Base-by-base conservation (phyloP, 2,113 vertebrate species). In the Ammodramus savannarum region DNA sequence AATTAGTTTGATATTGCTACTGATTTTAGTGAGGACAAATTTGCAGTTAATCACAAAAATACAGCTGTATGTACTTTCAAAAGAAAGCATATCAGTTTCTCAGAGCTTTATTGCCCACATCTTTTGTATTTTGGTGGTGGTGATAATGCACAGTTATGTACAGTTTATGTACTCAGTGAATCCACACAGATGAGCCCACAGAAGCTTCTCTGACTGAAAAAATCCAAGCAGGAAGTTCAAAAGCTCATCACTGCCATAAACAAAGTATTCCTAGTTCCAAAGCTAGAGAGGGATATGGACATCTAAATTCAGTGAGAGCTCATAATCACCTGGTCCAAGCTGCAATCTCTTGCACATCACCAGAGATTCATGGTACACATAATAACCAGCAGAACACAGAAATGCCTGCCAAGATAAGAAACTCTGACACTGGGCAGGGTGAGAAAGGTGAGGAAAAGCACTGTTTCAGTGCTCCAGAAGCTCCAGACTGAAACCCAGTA, bases 201-300 rank as follows among this genome's bases (percentile, higher is more conserved):
- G 29, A 63, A 85, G 16, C 31, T 73, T 52, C 36, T 80, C 6
- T 9, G 44, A 34, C 4, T 25, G 19, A 26, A 55, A 76, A 77
- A 73, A 32, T 49, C 6, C 1, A 3, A 46, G 14, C 18, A 65
- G 36, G 48, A 87, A 65, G 6, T 72, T 55, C n/a, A 71, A 44
- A 79, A 11, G 2, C 4, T 29, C 7, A 13, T 15, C 27, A 27
- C 15, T 13, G 5, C 32, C 49, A 54, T 32, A 36, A 82, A 69
- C 6, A 51, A 69, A 61, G 22, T 11, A 58, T 27, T 58, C 58
- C 57, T 27, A 43, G 31, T 41, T 69, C 16, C 11, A 48, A 44
- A 14, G 41, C 25, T 20, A 16, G 48, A 80, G 59, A 84, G 20
- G 10, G 9, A 4, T 3, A 7, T 0, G 4, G 32, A n/a, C 1